These are phyloP conservation scores for Trichopria drosophilae DNA, from an alignment of 2,888 invertebrate genomes.

Conservation along the genomic window DNA sequence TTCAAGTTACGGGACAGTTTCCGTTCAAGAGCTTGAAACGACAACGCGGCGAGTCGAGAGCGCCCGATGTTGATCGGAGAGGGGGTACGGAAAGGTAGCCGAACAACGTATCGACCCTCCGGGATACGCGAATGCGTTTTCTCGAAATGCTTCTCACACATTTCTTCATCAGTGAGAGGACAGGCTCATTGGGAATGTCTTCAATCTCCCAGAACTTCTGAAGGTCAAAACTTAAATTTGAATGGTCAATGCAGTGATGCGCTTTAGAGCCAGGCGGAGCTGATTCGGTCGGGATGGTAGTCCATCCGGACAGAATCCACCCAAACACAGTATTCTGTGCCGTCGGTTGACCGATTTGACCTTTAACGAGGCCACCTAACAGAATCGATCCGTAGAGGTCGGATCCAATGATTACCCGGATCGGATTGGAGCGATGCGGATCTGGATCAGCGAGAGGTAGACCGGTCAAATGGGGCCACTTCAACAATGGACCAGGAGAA, in stretches of 20 bases:
- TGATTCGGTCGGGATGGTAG: too few relatives aligned
- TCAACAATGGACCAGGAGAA: not conserved
- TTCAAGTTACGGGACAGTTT: too few relatives aligned
- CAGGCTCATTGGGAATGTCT: too few relatives aligned
- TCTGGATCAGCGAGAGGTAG: conserved; percentile 7
- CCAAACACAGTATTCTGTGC: not conserved
- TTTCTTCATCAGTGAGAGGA: conserved; percentile 16
- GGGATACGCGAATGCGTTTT: not conserved
- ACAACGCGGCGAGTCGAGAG: too few relatives aligned
- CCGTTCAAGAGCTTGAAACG: too few relatives aligned
- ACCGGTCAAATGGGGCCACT: conserved; percentile 8
- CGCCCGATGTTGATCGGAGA: too few relatives aligned
- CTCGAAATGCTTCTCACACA: conserved; percentile 6
- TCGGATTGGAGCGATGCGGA: not conserved
- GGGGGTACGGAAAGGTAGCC: conserved; percentile 4
- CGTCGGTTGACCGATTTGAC: conserved; percentile 6
- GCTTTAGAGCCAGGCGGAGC: too few relatives aligned
- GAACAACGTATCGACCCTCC: conserved; percentile 10
- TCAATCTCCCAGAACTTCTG: too few relatives aligned
- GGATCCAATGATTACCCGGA: conserved; percentile 13
- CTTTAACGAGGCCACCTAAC: conserved; percentile 3
- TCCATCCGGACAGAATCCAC: conserved; percentile 1
- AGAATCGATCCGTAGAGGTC: conserved; percentile 11
- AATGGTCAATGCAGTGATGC: too few relatives aligned
- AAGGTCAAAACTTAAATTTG: too few relatives aligned